phyloP scores from a whole-genome alignment of 2,113 vertebrate species.

The Eulacestoma nigropectus region DNA sequence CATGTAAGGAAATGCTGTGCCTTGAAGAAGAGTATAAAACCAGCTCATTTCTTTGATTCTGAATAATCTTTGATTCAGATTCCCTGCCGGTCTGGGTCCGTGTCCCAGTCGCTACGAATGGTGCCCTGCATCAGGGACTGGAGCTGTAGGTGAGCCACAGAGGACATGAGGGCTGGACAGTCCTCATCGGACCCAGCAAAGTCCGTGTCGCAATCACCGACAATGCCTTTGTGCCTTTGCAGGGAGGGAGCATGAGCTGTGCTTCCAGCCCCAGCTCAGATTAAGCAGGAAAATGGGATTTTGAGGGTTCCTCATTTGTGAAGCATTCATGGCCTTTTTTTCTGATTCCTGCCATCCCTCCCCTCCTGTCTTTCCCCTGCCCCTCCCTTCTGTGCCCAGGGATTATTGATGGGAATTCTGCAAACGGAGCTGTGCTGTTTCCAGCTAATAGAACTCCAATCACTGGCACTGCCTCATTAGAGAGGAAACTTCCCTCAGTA shows the following conservation, averaged over 20 bases:
- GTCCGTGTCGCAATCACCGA: too few relatives aligned
- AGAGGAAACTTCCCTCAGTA: conserved; percentile 61
- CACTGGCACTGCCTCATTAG: conserved; percentile 67
- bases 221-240: background rate
- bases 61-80: too few relatives aligned
- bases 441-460: conserved; percentile 69
- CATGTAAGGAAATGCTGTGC: too few relatives aligned
- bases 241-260: background rate
- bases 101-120: too few relatives aligned
- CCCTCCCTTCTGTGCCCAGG: background rate
- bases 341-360: background rate
- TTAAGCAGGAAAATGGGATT: background rate
- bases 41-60: too few relatives aligned
- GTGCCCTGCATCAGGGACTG: too few relatives aligned
- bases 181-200: too few relatives aligned
- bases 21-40: too few relatives aligned
- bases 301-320: background rate
- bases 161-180: too few relatives aligned
- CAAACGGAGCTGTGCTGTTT: conserved; percentile 70
- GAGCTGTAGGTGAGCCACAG: too few relatives aligned
- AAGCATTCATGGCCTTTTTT: background rate
- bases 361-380: background rate
- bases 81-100: too few relatives aligned
- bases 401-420: conserved; percentile 67
- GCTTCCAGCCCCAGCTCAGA: conserved; percentile 14